Evolutionary conservation across 2,113 vertebrate species (phyloP), one percentile per base, ranked within the genome.

Genomic region (Boulengeromyrus knoepffleri): DNA sequence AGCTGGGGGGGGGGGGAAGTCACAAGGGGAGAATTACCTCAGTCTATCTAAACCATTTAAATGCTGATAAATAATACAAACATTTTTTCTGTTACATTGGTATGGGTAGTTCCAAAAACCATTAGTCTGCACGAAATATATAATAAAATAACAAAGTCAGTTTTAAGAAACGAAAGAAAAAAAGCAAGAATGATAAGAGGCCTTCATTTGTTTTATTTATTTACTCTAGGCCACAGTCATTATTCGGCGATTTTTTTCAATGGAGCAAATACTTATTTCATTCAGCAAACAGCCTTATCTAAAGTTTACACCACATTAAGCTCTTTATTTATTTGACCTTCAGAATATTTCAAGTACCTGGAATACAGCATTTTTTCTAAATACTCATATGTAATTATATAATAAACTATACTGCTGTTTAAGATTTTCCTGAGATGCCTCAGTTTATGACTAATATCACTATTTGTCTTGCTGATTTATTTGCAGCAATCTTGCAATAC

Each of bases 1-100:
- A 95, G 93, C 96, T 96, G 92, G 53, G 7, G 58, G 56, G 56
- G 56, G 52, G 92, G 50, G 21, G 1, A 52, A 36, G 47, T 42
- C 56, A 87, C 45, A 66, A 13, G 66, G 42, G 89, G 24, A 49
- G n/a, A 10, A 87, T 87, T 87, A 42, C 31, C 5, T 80, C 74
- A 6, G 5, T 80, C 74, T 19, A 39, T 80, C 74, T 42, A 80
- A 39, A 36, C 13, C 15, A 77, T 31, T 77, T 66, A 17, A 42
- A 77, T 42, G 36, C 36, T 2, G 36, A 42, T 80, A 36, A 42
- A 80, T 80, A 36, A 39, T 80, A 80, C 12, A 80, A 17, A 6
- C 36, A 77, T 15, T 80, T 42, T 19, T 80, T 80, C 74, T 42
- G 74, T 80, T 42, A 42, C 74, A 8, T 12, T 80, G 36, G 13